Evolutionary conservation across 1,140 invertebrate genomes (phyloP), one percentile per base, ranked within the genome.

Genomic region (Nasonia longicornis): DNA sequence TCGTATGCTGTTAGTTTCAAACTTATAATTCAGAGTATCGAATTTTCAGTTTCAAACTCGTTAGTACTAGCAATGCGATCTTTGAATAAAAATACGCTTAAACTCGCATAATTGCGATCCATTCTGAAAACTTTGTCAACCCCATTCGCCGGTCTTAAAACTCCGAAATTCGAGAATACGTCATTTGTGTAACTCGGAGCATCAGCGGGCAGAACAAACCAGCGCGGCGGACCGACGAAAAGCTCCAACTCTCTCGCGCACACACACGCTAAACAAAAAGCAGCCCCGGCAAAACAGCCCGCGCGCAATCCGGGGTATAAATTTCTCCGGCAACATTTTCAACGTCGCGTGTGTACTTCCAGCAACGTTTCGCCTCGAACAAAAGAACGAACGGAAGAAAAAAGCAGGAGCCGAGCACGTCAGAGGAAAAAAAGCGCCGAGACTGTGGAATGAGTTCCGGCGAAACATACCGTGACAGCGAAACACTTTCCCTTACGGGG

Each of bases 401-500:
- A 22, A 63, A 63, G 66, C 48, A 52, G 48, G 14, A 52, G 48
- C 48, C 35, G 52, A 70, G 52, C 11, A 64, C 16, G 38, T 22
- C 35, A 7, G 58, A 35, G 20, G 35, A 45, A 73, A 71, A 73
- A 70, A 77, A 78, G 45, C 3, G 1, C 11, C 58, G 26, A 69
- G 29, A 69, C n/a, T 67, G 38, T 52, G 31, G 58, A 80, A 74
- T 74, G 63, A 74, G 58, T 79, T 79, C 31, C 71, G 69, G 48
- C 38, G 31, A 52, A 52, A 69, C 63, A 64, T 45, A 69, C 72
- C 71, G 72, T 75, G 72, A 69, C 72, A 81, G 79, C 66, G 42
- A 76, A 81, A 81, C 71, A 76, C 79, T 81, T 81, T 81, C 79
- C 79, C 66, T 81, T 58, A 48, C 79, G 66, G 66, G 42, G 79